phyloP scores from a whole-genome alignment of 2,888 invertebrate species.

The Archips crataeganus region DNA sequence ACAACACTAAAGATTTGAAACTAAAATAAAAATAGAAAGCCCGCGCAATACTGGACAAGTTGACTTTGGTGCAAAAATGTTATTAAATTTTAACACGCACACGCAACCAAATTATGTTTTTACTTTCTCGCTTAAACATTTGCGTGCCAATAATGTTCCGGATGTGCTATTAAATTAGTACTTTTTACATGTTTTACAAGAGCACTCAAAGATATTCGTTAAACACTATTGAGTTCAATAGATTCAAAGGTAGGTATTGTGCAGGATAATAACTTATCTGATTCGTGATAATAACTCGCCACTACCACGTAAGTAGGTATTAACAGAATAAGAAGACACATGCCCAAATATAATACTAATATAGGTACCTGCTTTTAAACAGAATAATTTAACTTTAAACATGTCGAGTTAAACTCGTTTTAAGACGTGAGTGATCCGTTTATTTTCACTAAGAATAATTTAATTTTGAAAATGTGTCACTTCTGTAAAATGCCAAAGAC shows the following conservation, averaged over 20 bases:
- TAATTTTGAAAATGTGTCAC: neutral
- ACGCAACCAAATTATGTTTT: constrained; percentile 30
- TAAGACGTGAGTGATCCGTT: too few species aligned
- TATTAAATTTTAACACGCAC: neutral
- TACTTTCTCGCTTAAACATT: constrained; percentile 29
- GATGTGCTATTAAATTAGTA: neutral
- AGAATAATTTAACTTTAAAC: neutral
- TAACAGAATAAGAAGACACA: neutral
- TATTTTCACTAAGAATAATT: too few species aligned
- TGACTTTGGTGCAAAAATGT: neutral
- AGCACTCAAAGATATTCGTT: neutral
- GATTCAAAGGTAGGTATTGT: neutral
- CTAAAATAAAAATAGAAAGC: neutral
- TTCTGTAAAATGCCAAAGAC: constrained; percentile 15
- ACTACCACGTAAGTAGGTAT: neutral
- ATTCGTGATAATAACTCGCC: neutral
- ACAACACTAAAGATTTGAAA: neutral
- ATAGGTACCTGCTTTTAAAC: too few species aligned
- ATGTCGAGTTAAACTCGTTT: too few species aligned
- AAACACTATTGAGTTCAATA: neutral
- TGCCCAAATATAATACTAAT: too few species aligned
- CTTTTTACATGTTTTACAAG: neutral
- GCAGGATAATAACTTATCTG: neutral
- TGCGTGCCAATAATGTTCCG: constrained; percentile 32
- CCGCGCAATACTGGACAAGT: neutral